phyloP scores from a whole-genome alignment of 2,113 vertebrate genomes.

The Tragelaphus imberbis region DNA sequence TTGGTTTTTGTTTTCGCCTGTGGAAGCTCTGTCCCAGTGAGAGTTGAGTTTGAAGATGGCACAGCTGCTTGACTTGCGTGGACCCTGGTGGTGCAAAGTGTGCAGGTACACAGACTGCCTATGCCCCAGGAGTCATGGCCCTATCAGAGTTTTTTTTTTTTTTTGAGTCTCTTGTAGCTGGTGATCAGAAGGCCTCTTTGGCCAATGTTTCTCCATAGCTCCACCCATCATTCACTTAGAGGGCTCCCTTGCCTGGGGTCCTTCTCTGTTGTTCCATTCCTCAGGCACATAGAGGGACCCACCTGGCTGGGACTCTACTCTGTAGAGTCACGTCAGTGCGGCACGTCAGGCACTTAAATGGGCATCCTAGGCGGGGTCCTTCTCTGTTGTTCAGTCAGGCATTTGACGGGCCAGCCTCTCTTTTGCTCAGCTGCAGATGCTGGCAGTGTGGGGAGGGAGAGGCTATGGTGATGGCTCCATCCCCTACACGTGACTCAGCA shows the following conservation, averaged over 20 bases:
- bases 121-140: neutral
- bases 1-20: rapidly evolving
- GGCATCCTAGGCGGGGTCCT: neutral
- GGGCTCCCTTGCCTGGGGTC: neutral
- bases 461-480: neutral
- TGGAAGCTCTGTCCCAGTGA: neutral
- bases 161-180: neutral
- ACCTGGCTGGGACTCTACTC: neutral
- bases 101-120: neutral
- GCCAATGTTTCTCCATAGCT: neutral
- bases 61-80: neutral
- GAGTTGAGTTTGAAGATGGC: neutral
- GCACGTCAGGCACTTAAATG: neutral
- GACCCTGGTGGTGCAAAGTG: neutral
- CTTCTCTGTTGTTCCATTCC: neutral
- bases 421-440: neutral
- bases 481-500: neutral
- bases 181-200: neutral
- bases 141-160: neutral
- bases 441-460: neutral
- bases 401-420: neutral
- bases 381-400: neutral
- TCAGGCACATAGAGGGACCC: neutral
- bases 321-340: too few species aligned
- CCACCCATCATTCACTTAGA: neutral